phyloP scores from a whole-genome alignment of 2,113 vertebrate genomes.

The Labrus mixtus region DNA sequence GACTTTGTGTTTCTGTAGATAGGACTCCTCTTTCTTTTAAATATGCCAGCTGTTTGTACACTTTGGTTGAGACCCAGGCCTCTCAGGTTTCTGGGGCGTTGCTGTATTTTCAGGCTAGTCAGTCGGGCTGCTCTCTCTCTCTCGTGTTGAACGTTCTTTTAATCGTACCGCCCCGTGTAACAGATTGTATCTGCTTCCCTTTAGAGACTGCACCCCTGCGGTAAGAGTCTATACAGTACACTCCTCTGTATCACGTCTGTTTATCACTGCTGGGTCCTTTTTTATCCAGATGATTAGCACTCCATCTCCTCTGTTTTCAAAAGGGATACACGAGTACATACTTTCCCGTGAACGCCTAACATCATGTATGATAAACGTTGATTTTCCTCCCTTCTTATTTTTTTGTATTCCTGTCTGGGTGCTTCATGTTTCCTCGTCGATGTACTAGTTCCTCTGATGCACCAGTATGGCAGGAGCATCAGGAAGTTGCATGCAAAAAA shows the following conservation, averaged over 20 bases:
- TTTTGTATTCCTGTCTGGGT: constrained; percentile 56
- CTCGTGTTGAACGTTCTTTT: constrained; percentile 44
- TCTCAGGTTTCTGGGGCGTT: constrained; percentile 46
- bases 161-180: constrained; percentile 18
- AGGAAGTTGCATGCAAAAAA: constrained; percentile 76
- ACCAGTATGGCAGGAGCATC: constrained; percentile 72
- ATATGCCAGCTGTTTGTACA: constrained; percentile 60
- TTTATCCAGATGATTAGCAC: constrained; percentile 19
- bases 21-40: constrained; percentile 10
- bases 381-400: constrained; percentile 28
- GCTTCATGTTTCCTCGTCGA: constrained; percentile 63
- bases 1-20: constrained; percentile 65
- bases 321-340: constrained; percentile 62
- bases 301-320: constrained; percentile 46
- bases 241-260: constrained; percentile 17
- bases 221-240: constrained; percentile 20
- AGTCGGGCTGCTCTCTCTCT: constrained; percentile 40
- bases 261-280: constrained; percentile 31
- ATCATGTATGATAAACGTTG: constrained; percentile 56
- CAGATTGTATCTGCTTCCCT: constrained; percentile 53
- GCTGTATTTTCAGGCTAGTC: constrained; percentile 50
- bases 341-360: constrained; percentile 29
- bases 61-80: constrained; percentile 53
- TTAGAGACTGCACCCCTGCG: constrained; percentile 32
- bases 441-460: constrained; percentile 68